Base-by-base conservation (phyloP, 2,888 invertebrate genomes). In the Tenthredo notha region DNA sequence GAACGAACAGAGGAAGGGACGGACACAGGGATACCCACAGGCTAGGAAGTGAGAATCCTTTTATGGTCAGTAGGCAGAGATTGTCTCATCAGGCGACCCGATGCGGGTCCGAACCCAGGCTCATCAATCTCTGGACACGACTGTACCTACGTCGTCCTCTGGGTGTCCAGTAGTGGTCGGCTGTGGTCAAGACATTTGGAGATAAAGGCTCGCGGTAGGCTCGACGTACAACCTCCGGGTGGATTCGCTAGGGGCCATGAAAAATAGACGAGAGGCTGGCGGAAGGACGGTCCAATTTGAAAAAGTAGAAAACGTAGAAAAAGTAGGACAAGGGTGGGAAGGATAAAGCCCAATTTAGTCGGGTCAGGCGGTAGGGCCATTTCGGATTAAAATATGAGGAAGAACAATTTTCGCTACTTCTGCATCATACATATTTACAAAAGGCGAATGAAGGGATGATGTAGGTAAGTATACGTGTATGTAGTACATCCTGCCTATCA, bases 51-150 rank as follows among this genome's bases (percentile, higher is more conserved):
- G 65, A 67, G 83, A 83, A 83, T 83, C 83, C 83, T 83, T 83
- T 70, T 83, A 83, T 70, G 67, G 83, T 83, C 83, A 67, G 67
- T 33, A 70, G 70, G 83, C 83, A 83, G 83, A 83, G 83, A 83
- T 83, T 67, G 83, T 83, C 83, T 83, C 83, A 70, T 83, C 83
- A 83, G 83, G 83, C 43, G 83, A 70, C 65, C 83, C 65, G 84
- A 84, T 77, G 84, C 84, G 84, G 84, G 84, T 84, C 77, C 77
- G 37, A 61, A 72, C 77, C 84, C 61, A 29, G 77, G 58, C 84
- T 84, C 84, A 77, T 84, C 75, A 84, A 84, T 84, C 77, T 84
- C 65, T 65, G 40, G 84, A 70, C 43, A 70, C n/a, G 67, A 43
- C 47, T 67, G 67, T 54, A 40, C 33, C 50, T 65, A 29, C 83